phyloP scores from a whole-genome alignment of 2,797 vertebrate species.

The Tauraco hartlaubi region DNA sequence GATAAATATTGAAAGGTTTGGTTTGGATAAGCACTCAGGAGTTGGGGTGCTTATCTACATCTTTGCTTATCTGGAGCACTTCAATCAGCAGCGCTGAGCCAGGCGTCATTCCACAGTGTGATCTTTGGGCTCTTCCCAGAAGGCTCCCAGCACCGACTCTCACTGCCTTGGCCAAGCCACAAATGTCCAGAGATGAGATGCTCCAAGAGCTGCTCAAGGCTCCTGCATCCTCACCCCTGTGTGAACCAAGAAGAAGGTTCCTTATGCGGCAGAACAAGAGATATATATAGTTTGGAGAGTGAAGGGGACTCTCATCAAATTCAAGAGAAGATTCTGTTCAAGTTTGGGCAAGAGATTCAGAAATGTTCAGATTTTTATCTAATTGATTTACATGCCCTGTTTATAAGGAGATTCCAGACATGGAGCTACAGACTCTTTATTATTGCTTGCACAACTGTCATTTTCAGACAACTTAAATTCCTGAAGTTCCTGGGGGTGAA shows the following conservation, averaged over 20 bases:
- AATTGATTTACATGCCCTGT: conserved; percentile 62
- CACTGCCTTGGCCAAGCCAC: background rate
- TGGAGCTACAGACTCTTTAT: conserved; percentile 53
- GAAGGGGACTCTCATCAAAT: conserved; percentile 28
- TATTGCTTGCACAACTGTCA: conserved; percentile 65
- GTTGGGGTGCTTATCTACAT: conserved; percentile 9
- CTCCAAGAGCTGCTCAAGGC: background rate
- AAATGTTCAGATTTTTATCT: conserved; percentile 68
- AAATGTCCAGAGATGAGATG: background rate
- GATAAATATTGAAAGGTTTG: conserved; percentile 58
- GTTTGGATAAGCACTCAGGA: conserved; percentile 39
- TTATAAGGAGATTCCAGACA: conserved; percentile 48
- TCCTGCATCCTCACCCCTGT: background rate
- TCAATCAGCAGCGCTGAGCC: conserved; percentile 34
- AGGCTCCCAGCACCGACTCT: background rate
- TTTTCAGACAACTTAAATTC: conserved; percentile 60
- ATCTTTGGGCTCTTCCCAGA: background rate
- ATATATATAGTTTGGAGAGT: background rate
- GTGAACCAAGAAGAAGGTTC: background rate
- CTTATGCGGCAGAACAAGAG: background rate
- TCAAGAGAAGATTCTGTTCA: conserved; percentile 38
- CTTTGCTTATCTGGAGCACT: conserved; percentile 52
- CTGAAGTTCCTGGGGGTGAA: conserved; percentile 21
- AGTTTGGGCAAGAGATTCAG: conserved; percentile 56
- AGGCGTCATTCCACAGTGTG: background rate